A percentile compares a stretch with the other conserved stretches of the same genome.
These are phyloP conservation scores for Pharmacophagus antenor DNA, from an alignment of 2,888 invertebrate genomes.

Conservation along the genomic window DNA sequence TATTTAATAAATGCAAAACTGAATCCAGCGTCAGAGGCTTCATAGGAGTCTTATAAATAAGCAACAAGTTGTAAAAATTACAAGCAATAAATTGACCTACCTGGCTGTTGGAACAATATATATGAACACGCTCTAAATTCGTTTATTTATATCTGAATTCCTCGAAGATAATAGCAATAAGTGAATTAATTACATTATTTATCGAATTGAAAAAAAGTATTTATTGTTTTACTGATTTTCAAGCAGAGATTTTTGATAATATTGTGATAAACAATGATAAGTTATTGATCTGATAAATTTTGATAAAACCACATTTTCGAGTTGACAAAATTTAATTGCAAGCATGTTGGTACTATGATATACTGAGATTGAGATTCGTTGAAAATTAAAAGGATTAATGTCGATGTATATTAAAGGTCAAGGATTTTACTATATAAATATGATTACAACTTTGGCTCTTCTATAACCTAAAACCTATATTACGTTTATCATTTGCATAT, in stretches of 20 bases:
- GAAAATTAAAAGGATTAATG: no score
- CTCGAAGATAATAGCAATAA: background rate
- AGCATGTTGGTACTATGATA: background rate
- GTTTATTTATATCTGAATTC: background rate
- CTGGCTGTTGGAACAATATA: background rate
- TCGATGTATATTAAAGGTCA: no score
- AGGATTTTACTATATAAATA: no score
- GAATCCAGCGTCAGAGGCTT: no score
- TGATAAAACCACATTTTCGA: background rate
- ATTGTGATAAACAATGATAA: conserved; percentile 3
- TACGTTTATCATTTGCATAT: no score
- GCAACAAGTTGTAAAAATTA: background rate
- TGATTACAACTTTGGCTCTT: no score
- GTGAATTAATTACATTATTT: background rate
- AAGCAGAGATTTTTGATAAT: conserved; percentile 20
- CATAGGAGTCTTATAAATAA: background rate
- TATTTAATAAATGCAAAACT: no score
- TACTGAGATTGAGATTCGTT: no score
- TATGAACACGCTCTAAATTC: background rate
- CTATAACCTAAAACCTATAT: no score
- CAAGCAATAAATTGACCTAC: background rate
- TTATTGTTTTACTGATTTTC: conserved; percentile 3
- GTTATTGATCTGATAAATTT: conserved; percentile 1
- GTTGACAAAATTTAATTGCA: background rate
- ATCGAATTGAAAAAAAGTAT: background rate